Evolutionary conservation across 1,140 invertebrate genomes (phyloP), one percentile per base, ranked within the genome.

Genomic region (Rhyzopertha dominica): DNA sequence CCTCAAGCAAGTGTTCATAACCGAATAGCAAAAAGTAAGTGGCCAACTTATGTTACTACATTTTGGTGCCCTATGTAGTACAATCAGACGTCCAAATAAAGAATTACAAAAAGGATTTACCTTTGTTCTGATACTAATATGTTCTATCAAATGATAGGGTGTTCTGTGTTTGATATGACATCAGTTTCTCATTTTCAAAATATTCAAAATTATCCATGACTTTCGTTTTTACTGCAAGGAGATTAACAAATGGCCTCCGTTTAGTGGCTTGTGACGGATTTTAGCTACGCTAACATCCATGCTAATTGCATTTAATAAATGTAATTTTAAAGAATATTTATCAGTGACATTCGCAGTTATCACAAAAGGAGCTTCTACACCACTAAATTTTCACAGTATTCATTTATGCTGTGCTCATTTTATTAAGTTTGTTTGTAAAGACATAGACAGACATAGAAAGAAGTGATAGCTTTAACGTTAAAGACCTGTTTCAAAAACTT

Each of bases 271-370:
- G 22, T 46, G n/a, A 40, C 36, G 9, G 43, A 44, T 14, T 37
- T 29, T 12, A 35, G 30, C 18, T 49, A 37, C 17, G 40, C 47
- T 9, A 43, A 29, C 25, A 28, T 49, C 8, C 47, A 49, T 38
- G 47, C 41, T 4, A 44, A 43, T 43, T 23, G 29, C 39, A 5
- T 49, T 29, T 12, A 49, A 44, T 44, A 30, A 20, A 37, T 24
- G 30, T 12, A 13, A 20, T 7, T 12, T 49, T 18, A n/a, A 29
- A 4, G 32, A 45, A 28, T 45, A 45, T 29, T 24, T 45, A 12
- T 2, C 9, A 17, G 38, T 4, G 22, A 25, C 19, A 17, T 45
- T 29, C 23, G 32, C 36, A 4, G 37, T 45, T 3, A 17, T 19
- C 1, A 7, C 13, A 8, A 23, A 25, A 25, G 12, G 30, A 19